Conservation (phyloP, 2,113 vertebrate genomes). For the Hemiscyllium ocellatum region DNA sequence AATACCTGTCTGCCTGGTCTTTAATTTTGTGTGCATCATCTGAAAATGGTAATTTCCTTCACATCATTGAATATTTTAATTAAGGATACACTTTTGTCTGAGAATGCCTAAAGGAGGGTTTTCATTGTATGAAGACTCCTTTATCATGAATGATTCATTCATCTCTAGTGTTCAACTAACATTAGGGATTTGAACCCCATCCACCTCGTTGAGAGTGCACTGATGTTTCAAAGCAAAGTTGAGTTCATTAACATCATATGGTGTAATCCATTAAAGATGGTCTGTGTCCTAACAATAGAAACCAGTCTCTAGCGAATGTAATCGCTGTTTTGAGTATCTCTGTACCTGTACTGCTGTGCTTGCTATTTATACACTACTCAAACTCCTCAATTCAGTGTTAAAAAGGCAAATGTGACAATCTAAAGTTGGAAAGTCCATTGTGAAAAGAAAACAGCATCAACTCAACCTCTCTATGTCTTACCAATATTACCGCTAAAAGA, state of each 20-base stretch:
- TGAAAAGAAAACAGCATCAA: not conserved
- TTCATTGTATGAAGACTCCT: not conserved
- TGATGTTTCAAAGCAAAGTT: not conserved
- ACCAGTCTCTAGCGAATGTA: not conserved
- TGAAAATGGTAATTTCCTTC: not conserved
- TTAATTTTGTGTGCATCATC: not conserved
- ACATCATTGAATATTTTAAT: not conserved
- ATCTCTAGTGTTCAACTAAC: not conserved
- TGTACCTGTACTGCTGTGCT: not conserved
- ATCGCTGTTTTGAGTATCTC: not conserved
- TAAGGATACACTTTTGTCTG: not conserved
- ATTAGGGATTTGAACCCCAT: not conserved
- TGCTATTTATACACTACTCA: not conserved
- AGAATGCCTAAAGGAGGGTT: not conserved
- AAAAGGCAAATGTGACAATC: not conserved
- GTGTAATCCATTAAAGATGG: not conserved
- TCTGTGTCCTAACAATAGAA: not conserved
- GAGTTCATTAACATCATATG: not conserved
- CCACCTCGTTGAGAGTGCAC: not conserved
- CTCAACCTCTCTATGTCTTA: not conserved
- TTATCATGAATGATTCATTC: not conserved
- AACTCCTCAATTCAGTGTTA: not conserved
- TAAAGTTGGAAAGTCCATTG: not conserved
- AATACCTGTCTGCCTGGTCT: not conserved
- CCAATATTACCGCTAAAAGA: not conserved